Evolutionary conservation across 2,888 invertebrate species (phyloP), one percentile per base, ranked within the genome.

Genomic region (Coelinius sp.): DNA sequence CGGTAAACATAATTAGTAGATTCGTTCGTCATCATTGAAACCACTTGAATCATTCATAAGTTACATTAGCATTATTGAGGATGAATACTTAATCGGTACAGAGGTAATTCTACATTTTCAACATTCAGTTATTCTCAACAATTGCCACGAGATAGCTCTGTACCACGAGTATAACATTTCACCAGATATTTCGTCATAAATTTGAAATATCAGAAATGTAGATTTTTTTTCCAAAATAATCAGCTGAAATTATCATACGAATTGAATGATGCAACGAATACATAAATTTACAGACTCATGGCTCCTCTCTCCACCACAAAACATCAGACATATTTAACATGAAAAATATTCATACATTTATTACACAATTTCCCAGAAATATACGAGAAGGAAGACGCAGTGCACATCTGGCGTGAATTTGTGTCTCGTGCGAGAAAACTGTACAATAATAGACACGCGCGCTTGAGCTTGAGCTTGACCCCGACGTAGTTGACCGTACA

Each of bases 131-230:
- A 73, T 69, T 53, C 53, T 35, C 14, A 59, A 65, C 14, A 59
- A 59, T 62, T 41, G 17, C 76, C 77, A 71, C 71, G 66, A 77
- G 77, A 77, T 77, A 72, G 77, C 77, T 41, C 71, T 73, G 74
- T n/a, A n/a, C n/a, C n/a, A n/a, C n/a, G n/a, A n/a, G n/a, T n/a
- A n/a, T n/a, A n/a, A n/a, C n/a, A n/a, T n/a, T n/a, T n/a, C n/a
- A n/a, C n/a, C 41, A 3, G 31, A 41, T n/a, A 41, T 41, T n/a
- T 5, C 31, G 31, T 31, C 31, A 31, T 5, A 31, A 7, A 31
- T n/a, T 31, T 41, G n/a, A 41, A 41, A 41, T 2, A 41, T 41
- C n/a, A n/a, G 5, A 12, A 41, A 41, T 41, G n/a, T n/a, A n/a
- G n/a, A n/a, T n/a, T n/a, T n/a, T n/a, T n/a, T n/a, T n/a, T n/a